Evolutionary conservation across 2,113 vertebrate genomes (phyloP), one percentile per base, ranked within the genome.

Genomic region (Malurus melanocephalus): DNA sequence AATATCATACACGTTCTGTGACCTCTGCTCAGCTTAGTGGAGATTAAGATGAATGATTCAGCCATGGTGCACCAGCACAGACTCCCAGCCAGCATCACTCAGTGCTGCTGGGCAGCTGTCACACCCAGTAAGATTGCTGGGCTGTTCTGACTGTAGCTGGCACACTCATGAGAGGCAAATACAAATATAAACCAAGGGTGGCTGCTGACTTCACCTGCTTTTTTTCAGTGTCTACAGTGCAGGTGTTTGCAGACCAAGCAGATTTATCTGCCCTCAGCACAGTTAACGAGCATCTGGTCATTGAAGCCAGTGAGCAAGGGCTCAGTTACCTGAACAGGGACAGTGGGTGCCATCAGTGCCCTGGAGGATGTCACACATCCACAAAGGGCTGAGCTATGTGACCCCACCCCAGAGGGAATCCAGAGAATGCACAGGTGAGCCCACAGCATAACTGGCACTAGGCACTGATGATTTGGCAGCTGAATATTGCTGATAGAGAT

Each of bases 21-120:
- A 55, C 61, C 55, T 80, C 60, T 6, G 2, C 64, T 88, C 65
- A n/a, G 0, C 7, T 62, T 59, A 27, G 16, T 0, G 1, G 53
- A 91, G 72, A 62, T 83, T 32, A 82, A 85, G 85, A 66, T 48
- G 46, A 62, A 91, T 43, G 59, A 91, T 65, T 66, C 55, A 51
- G 82, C 19, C 48, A 13, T 13, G 24, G n/a, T 57, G 49, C 45
- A 62, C 38, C 76, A 88, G 68, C 68, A 80, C 45, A 40, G 60
- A 14, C 45, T 86, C 45, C 68, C 68, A 86, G 79, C 26, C 64
- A 66, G 46, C 68, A 74, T 69, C 72, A 32, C 26, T 86, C 76
- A 42, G 40, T 28, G 0, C 30, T 52, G 40, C 48, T 2, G 12
- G 88, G 64, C 82, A 89, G 46, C 64, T 85, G 82, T 65, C 16